phyloP scores from a whole-genome alignment of 2,888 invertebrate species.

The Nomada lathburiana region DNA sequence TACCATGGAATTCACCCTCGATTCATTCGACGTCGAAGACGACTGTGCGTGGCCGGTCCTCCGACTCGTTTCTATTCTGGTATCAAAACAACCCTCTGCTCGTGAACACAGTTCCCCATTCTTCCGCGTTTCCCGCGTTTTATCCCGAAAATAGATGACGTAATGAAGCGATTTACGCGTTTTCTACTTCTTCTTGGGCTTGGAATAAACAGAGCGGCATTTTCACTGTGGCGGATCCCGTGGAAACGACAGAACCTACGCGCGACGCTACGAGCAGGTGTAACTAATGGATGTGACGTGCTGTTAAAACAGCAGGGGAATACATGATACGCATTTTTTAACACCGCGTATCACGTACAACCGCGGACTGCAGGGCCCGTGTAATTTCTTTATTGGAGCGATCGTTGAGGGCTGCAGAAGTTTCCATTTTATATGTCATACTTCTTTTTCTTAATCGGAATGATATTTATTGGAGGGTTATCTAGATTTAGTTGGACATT shows the following conservation, averaged over 20 bases:
- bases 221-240: conserved; percentile 53
- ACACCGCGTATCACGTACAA: conserved; percentile 60
- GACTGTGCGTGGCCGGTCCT: background rate
- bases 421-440: background rate
- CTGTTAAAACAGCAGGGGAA: conserved; percentile 70
- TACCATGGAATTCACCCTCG: conserved; percentile 44
- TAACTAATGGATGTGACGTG: conserved; percentile 71
- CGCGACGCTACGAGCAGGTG: conserved; percentile 68
- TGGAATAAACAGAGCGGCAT: conserved; percentile 30
- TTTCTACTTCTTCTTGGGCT: background rate
- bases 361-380: conserved; percentile 49
- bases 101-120: conserved; percentile 16
- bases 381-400: conserved; percentile 49
- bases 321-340: conserved; percentile 69
- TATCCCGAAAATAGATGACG: conserved; percentile 69
- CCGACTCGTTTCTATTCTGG: conserved; percentile 57
- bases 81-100: conserved; percentile 71
- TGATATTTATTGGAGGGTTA: background rate
- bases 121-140: conserved; percentile 62
- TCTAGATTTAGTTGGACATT: too few relatives aligned
- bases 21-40: conserved; percentile 12
- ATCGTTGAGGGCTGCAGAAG: background rate
- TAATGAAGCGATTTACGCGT: conserved; percentile 44
- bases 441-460: background rate
- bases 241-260: conserved; percentile 63